Conservation (phyloP, 2,888 invertebrate genomes). For the Napeogenes inachia region DNA sequence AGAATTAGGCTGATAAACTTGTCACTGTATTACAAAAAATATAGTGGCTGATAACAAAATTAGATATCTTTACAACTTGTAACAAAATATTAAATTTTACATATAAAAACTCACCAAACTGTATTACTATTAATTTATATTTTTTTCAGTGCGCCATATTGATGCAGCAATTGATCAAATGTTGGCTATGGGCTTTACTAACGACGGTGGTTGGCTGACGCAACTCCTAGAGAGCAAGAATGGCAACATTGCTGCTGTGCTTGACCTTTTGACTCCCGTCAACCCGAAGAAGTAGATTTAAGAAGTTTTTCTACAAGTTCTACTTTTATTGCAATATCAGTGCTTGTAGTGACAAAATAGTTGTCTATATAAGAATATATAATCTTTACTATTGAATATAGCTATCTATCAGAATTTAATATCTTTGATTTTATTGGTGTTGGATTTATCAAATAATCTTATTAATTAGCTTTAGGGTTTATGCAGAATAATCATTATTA, state of each 20-base stretch:
- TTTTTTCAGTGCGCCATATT: conserved; percentile 75
- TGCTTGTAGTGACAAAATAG: too few relatives aligned
- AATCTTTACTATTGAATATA: too few relatives aligned
- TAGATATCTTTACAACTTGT: too few relatives aligned
- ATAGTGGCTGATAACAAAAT: too few relatives aligned
- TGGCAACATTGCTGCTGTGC: conserved; percentile 81
- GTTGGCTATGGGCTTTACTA: conserved; percentile 89
- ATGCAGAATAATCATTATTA: too few relatives aligned
- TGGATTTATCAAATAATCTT: too few relatives aligned
- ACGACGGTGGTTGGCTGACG: conserved; percentile 85
- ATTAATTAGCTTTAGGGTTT: too few relatives aligned
- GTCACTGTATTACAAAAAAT: too few relatives aligned
- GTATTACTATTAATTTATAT: conserved; percentile 11
- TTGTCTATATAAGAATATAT: not conserved
- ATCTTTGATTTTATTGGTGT: too few relatives aligned
- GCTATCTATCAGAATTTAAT: too few relatives aligned
- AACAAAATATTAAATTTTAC: too few relatives aligned
- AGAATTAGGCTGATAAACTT: too few relatives aligned
- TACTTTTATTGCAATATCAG: not conserved
- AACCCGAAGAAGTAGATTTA: conserved; percentile 38
- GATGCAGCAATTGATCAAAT: conserved; percentile 82
- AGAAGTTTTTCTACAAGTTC: not conserved
- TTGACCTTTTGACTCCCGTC: conserved; percentile 80
- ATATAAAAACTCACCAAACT: not conserved
- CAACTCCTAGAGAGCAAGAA: conserved; percentile 80